A percentile compares a stretch with the other conserved stretches of the same genome.
Evolutionary conservation across 2,797 vertebrate genomes (phyloP).

Genomic region (Helarctos malayanus): DNA sequence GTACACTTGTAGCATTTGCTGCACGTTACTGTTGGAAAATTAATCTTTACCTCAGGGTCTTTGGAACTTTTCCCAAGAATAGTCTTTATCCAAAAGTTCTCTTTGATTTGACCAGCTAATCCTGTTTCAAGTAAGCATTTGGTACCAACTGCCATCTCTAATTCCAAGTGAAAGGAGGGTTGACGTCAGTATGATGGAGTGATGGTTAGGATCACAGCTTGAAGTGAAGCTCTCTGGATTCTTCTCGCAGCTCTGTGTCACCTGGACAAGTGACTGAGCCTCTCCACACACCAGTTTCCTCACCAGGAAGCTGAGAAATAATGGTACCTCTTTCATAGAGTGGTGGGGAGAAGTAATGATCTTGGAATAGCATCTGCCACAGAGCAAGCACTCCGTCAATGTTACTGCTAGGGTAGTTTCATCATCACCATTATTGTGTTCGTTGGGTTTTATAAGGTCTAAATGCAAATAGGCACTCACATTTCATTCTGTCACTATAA

Average conservation of each 20-base stretch:
- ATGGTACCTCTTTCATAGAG: background rate
- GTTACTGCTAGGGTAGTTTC: too few relatives aligned
- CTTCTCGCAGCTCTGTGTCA: background rate
- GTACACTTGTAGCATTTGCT: background rate
- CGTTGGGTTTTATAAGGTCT: background rate
- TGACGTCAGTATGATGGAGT: background rate
- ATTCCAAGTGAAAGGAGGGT: background rate
- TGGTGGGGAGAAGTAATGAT: background rate
- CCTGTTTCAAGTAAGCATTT: background rate
- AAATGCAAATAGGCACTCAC: background rate
- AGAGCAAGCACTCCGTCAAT: background rate
- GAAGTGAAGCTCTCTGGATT: background rate
- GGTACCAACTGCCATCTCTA: background rate
- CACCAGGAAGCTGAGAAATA: background rate
- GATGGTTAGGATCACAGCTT: background rate
- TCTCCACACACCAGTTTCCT: background rate
- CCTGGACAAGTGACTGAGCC: background rate
- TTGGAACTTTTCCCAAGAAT: background rate
- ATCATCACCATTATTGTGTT: rapidly evolving
- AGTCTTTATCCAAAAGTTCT: background rate
- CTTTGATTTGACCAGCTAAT: background rate
- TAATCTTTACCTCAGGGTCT: background rate
- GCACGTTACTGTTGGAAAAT: background rate
- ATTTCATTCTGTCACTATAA: background rate
- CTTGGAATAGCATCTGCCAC: background rate